Conservation (phyloP, 37 sponge, comb jelly and placozoan genomes). For the Haliclona indistincta region DNA sequence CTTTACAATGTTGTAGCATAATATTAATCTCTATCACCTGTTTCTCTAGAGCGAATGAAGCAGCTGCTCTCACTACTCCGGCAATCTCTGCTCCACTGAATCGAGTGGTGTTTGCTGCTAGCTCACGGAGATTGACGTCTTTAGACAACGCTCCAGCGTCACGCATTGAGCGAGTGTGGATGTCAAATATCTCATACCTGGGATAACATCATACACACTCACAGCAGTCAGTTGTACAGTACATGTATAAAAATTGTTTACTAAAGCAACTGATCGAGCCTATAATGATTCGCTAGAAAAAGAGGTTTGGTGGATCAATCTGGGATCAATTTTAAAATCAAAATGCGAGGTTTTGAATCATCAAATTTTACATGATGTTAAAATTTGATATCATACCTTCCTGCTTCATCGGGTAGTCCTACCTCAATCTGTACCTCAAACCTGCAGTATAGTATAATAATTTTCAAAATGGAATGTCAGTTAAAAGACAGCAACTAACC, state of each 20-base stretch:
- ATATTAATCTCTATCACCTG: constrained; percentile 6
- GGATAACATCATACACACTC: no score
- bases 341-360: not conserved
- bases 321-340: no score
- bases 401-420: constrained; percentile 74
- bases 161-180: constrained; percentile 77
- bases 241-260: not conserved
- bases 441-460: constrained; percentile 3
- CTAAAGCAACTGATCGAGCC: not conserved
- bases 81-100: constrained; percentile 96
- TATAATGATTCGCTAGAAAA: not conserved
- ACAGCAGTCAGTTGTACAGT: no score
- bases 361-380: not conserved
- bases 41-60: constrained; percentile 76
- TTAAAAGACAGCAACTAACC: constrained; percentile 18
- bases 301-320: no score
- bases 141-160: constrained; percentile 31
- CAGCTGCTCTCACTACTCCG: constrained; percentile 84
- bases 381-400: constrained; percentile 18
- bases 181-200: constrained; percentile 78
- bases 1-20: constrained; percentile 3
- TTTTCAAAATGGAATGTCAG: not conserved
- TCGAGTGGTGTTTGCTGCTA: constrained; percentile 76
- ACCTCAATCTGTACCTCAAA: constrained; percentile 93
- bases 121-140: constrained; percentile 62